Evolutionary conservation across 2,888 invertebrate species (phyloP), one percentile per base, ranked within the genome.

Genomic region (Bellardia pandia): DNA sequence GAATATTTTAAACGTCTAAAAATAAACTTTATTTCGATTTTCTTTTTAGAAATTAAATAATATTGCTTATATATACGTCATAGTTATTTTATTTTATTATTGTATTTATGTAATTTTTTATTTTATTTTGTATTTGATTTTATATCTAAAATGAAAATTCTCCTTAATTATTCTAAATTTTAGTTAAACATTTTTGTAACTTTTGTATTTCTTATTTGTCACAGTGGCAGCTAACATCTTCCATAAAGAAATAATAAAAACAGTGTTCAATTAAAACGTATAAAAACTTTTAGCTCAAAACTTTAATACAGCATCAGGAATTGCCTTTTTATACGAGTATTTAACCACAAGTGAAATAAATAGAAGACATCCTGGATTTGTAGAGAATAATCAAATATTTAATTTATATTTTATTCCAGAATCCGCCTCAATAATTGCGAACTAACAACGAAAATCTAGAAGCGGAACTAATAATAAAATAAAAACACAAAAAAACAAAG

Each of bases 361-460:
- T 3, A 23, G 8, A 84, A 78, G 77, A 69, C 60, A 76, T 40
- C 60, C 69, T 45, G 23, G 37, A 76, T 56, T 69, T 23, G 71
- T 45, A 83, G 51, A 23, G 62, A 33, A 45, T 83, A 83, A 69
- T 76, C 69, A 76, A 83, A 83, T 89, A 89, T 89, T 89, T 89
- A 88, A 89, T 89, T 88, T 83, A 64, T 64, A 69, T 83, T 62
- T 77, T 76, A 71, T 88, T 82, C 84, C 71, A 79, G 86, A 87
- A 89, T 89, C 89, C 88, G 89, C 82, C 81, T 84, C 69, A 90
- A 89, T 89, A 81, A 88, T 84, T 81, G 74, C 77, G 84, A 68
- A 80, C 76, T 80, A 77, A 86, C 37, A 66, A 72, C 33, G 23
- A 51, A 84, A 78, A 51, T 68, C 48, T 88, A 77, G 23, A 86